Percentiles rank a stretch among this genome's conserved stretches.
These are phyloP conservation scores for Centropus bengalensis DNA, from an alignment of 2,113 vertebrate genomes.

Conservation along the genomic window DNA sequence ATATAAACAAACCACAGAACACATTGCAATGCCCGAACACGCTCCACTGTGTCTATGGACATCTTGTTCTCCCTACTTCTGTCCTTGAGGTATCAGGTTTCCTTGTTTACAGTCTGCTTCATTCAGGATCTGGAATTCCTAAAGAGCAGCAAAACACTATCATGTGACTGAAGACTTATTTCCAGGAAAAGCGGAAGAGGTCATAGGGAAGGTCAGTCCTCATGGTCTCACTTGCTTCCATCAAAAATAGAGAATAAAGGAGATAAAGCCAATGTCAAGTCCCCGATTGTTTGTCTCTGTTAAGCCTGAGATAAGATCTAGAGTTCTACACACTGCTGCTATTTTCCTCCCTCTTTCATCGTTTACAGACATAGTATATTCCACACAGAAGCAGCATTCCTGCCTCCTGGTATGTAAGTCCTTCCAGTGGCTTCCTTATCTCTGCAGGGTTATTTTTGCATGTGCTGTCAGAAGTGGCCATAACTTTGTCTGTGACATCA, in stretches of 20 bases:
- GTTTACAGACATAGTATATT: neutral
- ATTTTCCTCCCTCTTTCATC: neutral
- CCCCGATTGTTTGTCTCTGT: neutral
- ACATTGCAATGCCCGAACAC: slow-evolving; percentile 34
- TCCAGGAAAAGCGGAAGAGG: slow-evolving; percentile 62
- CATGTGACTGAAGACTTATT: slow-evolving; percentile 62
- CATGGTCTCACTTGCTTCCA: neutral
- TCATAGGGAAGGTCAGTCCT: slow-evolving; percentile 24
- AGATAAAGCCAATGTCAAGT: neutral
- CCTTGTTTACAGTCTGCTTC: slow-evolving; percentile 71
- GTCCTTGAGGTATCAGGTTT: slow-evolving; percentile 65
- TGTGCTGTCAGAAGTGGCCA: neutral
- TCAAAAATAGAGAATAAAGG: neutral
- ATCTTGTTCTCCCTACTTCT: slow-evolving; percentile 66
- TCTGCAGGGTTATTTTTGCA: neutral
- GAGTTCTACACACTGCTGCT: neutral
- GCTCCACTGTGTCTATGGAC: slow-evolving; percentile 55
- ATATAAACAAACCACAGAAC: slow-evolving; percentile 46
- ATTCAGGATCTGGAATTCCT: slow-evolving; percentile 68
- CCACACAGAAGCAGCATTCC: neutral
- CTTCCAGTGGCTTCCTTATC: neutral
- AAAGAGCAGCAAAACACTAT: slow-evolving; percentile 67
- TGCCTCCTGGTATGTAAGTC: neutral
- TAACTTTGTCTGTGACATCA: neutral
- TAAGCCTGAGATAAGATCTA: neutral